Base-by-base conservation (phyloP, 2,888 invertebrate genomes). In the Pogonocherus hispidulus region DNA sequence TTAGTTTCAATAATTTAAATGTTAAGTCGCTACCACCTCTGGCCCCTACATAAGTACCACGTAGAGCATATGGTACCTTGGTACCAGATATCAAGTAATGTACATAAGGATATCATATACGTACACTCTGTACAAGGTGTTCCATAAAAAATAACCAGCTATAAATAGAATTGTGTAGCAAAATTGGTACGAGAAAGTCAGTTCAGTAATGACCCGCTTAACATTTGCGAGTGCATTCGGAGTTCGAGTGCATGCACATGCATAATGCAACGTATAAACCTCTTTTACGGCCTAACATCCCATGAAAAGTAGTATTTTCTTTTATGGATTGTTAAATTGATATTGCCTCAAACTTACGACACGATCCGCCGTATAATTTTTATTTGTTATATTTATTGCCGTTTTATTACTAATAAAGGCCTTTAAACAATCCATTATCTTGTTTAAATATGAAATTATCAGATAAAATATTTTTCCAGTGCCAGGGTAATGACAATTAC, bases 271-370 rank as follows among this genome's bases (percentile, higher is more conserved):
- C 18, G 18, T 9, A 32, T 32, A 51, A 51, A 51, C 22, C 6
- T 1, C 3, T 16, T 52, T 51, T 52, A 52, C n/a, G 52, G 32
- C 22, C 52, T 16, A 22, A 32, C 19, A 22, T 22, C 20, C 19
- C 22, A 19, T 18, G 9, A 32, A 32, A 52, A 32, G 32, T n/a
- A n/a, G n/a, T 18, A 52, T 52, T 52, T 52, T 52, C 52, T 27
- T 52, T 52, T 18, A 52, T 32, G 32, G 52, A 52, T 32, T 35
- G 52, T 52, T 52, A 52, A 52, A 52, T 32, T 32, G 52, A 52
- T 32, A 52, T 52, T 32, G 32, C 52, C 32, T 27, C 52, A 32
- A 52, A 52, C 18, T 32, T 52, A 52, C 18, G 18, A 32, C 19
- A 18, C 52, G 32, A 16, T 52, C 5, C 32, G 11, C 11, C 32